Evolutionary conservation across 2,797 vertebrate genomes (phyloP).

Genomic region (Cetoscarus ocellatus): DNA sequence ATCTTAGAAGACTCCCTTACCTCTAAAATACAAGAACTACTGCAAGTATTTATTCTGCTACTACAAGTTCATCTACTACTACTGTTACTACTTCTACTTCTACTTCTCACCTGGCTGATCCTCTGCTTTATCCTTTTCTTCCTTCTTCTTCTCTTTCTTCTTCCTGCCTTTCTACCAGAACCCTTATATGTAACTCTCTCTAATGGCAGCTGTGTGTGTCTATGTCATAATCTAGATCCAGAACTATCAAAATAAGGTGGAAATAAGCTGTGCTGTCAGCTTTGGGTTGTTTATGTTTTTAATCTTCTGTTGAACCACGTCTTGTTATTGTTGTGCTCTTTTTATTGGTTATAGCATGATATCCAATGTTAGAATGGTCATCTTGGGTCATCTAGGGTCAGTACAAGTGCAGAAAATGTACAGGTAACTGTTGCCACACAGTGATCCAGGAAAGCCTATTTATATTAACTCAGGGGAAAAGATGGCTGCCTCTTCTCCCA

Average conservation of each 20-base stretch:
- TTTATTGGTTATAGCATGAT: neutral
- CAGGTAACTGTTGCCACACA: neutral
- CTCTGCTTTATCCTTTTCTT: conserved; percentile 49
- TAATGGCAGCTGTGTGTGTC: conserved; percentile 64
- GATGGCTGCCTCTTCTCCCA: conserved; percentile 51
- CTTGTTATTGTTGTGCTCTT: conserved; percentile 9
- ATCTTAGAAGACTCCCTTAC: conserved; percentile 35
- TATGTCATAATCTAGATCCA: conserved; percentile 49
- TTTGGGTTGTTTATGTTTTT: conserved; percentile 34
- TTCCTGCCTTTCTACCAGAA: conserved; percentile 42
- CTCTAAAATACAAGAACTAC: conserved; percentile 39
- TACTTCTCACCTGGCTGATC: conserved; percentile 51
- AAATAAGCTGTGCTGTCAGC: conserved; percentile 43
- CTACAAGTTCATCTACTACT: conserved; percentile 46
- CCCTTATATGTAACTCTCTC: conserved; percentile 47
- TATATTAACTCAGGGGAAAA: conserved; percentile 23
- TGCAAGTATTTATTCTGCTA: conserved; percentile 61
- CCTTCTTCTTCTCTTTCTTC: conserved; percentile 44
- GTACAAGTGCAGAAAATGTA: neutral
- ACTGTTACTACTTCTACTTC: conserved; percentile 40
- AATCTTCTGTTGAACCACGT: neutral
- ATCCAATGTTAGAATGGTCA: conserved; percentile 8
- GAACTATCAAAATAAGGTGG: conserved; percentile 31
- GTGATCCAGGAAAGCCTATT: conserved; percentile 3
- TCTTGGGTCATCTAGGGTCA: conserved; percentile 13